Conservation (phyloP, 2,797 vertebrate genomes). For the Lateolabrax maculatus region DNA sequence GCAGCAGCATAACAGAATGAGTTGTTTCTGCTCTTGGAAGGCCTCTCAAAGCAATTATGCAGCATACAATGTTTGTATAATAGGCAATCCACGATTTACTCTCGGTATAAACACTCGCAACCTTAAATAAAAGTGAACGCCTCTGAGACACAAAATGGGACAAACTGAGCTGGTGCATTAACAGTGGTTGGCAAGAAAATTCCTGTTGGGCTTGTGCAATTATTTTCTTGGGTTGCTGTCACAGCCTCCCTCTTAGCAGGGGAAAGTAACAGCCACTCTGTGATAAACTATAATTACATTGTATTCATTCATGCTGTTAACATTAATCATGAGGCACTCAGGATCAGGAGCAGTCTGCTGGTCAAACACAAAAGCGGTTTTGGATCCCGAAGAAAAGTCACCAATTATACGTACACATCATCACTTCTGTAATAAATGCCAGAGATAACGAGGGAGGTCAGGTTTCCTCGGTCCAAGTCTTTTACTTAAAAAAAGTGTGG, state of each 20-base stretch:
- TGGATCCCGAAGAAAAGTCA: background rate
- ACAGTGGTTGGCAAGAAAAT: constrained; percentile 13
- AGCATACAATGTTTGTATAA: constrained; percentile 52
- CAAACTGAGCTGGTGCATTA: constrained; percentile 27
- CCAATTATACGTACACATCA: background rate
- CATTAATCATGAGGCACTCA: constrained; percentile 52
- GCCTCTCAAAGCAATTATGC: constrained; percentile 49
- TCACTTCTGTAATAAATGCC: constrained; percentile 5
- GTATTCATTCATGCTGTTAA: constrained; percentile 42
- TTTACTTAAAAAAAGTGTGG: background rate
- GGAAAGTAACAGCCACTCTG: constrained; percentile 35
- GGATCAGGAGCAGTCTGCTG: constrained; percentile 19
- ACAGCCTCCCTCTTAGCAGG: constrained; percentile 18
- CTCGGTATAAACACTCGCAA: constrained; percentile 47
- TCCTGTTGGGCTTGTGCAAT: constrained; percentile 21
- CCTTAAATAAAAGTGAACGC: constrained; percentile 57
- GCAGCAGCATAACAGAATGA: constrained; percentile 32
- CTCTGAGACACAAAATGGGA: constrained; percentile 31
- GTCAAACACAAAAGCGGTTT: constrained; percentile 36
- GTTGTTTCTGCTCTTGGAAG: constrained; percentile 43
- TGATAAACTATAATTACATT: constrained; percentile 53
- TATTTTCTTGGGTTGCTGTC: constrained; percentile 29
- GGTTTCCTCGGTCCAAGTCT: background rate
- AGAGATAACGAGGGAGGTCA: background rate
- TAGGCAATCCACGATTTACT: constrained; percentile 60